Evolutionary conservation across 2,888 invertebrate species (phyloP), one percentile per base, ranked within the genome.

Genomic region (Drosophila anomalata): DNA sequence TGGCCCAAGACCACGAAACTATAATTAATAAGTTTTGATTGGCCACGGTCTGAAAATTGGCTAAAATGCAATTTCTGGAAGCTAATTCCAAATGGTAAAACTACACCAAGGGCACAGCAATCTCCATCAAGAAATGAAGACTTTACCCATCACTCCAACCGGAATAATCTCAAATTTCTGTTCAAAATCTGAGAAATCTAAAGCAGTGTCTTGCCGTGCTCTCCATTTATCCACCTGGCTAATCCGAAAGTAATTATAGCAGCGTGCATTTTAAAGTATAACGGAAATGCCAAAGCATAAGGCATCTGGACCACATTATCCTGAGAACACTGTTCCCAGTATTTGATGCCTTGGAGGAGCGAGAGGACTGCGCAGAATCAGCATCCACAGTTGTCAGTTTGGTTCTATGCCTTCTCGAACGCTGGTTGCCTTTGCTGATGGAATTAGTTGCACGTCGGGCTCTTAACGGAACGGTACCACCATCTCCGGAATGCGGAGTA

Each of bases 381-480:
- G 70, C 53, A 59, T 73, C 73, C 73, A 65, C 73, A 72, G 39
- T 41, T 52, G 58, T 58, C 66, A 58, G 46, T 66, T 24, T 24
- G 36, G 36, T 36, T 42, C n/a, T 50, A 24, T 36, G 50, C 12
- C 36, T 26, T 29, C 69, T 48, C 20, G 50, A 22, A 9, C 17
- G 42, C 20, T 51, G 60, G 61, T 59, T 58, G 55, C 52, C 61
- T n/a, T 36, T 56, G 24, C 55, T 22, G 36, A 39, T 48, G 20
- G 36, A 53, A 39, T 83, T 75, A 83, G 82, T 83, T 84, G 75
- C 69, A 66, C 79, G 85, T 70, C 87, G 71, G 76, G 54, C 79
- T 78, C 72, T 72, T 52, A 59, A 75, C 81, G 85, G 75, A 81
- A 84, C 87, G 81, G 82, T 83, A 70, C 41, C 42, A 42, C 33